Conservation (phyloP, 2,888 invertebrate species). For the Sarcophaga rosellei region DNA sequence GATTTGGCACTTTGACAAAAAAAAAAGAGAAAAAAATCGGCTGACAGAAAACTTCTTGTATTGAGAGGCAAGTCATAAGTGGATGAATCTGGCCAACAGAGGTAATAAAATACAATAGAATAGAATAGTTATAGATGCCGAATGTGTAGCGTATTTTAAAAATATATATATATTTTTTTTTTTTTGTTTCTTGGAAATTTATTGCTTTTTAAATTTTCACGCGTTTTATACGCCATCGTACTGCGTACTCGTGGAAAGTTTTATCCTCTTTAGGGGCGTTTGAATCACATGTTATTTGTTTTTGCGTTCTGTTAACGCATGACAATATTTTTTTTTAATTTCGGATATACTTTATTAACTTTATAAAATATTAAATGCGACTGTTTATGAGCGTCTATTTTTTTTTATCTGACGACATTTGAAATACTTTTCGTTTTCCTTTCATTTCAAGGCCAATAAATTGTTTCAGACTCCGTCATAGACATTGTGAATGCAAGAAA, state of each 20-base stretch:
- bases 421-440: slow-evolving; percentile 9
- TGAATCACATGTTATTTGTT: neutral
- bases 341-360: neutral
- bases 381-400: neutral
- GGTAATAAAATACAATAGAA: neutral
- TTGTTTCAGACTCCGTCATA: neutral
- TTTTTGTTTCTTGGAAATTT: neutral
- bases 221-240: neutral
- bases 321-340: neutral
- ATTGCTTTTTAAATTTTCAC: neutral
- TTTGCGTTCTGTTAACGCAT: neutral
- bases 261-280: neutral
- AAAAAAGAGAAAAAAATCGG: neutral
- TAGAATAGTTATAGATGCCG: neutral
- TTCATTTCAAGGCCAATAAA: slow-evolving; percentile 48
- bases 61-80: neutral
- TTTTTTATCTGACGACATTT: neutral
- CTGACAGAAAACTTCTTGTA: too few species aligned
- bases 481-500: neutral
- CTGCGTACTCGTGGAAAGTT: neutral
- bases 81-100: neutral
- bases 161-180: too few species aligned
- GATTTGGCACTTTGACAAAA: slow-evolving; percentile 18
- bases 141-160: neutral
- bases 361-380: neutral